A percentile compares a stretch with the other conserved stretches of the same genome.
phyloP scores from a whole-genome alignment of 2,113 vertebrate species.

The Pterophyllum scalare region DNA sequence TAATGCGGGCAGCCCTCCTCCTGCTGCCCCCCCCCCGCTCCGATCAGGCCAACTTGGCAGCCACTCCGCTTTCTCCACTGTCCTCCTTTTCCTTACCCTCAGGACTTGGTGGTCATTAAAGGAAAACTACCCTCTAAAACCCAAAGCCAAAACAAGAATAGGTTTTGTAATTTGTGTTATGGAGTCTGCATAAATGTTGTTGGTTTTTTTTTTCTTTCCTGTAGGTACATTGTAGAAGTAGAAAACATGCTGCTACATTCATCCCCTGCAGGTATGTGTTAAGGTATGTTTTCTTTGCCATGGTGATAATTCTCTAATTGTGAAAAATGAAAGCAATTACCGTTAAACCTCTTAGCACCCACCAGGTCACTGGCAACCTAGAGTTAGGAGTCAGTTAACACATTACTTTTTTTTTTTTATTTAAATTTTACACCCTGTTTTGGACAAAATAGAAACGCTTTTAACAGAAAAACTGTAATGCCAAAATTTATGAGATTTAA shows the following conservation, averaged over 20 bases:
- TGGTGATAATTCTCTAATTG: not conserved
- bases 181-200: not conserved
- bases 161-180: not conserved
- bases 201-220: not conserved
- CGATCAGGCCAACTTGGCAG: constrained; percentile 21
- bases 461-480: not conserved
- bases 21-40: not conserved
- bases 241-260: not conserved
- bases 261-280: not conserved
- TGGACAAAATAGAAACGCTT: not conserved
- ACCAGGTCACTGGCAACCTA: no score
- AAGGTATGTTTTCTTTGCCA: no score
- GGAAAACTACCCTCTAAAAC: not conserved
- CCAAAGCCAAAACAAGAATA: not conserved
- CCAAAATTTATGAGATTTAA: not conserved
- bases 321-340: not conserved
- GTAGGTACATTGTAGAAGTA: not conserved
- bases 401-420: no score
- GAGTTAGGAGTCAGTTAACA: no score
- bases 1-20: constrained; percentile 11
- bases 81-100: not conserved
- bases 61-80: not conserved
- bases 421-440: not conserved
- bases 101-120: not conserved
- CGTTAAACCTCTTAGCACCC: not conserved